A percentile compares a stretch with the other conserved stretches of the same genome.
Conservation (phyloP, 1,140 invertebrate genomes). For the Bombus balteatus region DNA sequence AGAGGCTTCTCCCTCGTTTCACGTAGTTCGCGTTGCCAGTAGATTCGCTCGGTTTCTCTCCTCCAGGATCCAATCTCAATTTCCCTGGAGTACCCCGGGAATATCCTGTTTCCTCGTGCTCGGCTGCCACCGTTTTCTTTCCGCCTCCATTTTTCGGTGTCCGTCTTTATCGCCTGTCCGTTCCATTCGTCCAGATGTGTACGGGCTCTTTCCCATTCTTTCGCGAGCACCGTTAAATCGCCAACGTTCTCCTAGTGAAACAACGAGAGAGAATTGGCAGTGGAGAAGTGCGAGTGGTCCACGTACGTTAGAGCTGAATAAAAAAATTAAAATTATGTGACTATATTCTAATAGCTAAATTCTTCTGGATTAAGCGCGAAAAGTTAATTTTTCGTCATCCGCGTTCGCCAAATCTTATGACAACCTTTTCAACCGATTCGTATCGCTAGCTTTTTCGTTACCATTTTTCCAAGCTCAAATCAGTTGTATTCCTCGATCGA, state of each 20-base stretch:
- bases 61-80: constrained; percentile 70
- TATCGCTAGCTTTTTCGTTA: no score
- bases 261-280: background rate
- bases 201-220: background rate
- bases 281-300: no score
- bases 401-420: no score
- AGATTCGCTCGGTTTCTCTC: constrained; percentile 43
- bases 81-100: constrained; percentile 58
- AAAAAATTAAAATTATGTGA: no score
- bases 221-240: background rate
- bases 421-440: no score
- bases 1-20: background rate
- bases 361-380: no score
- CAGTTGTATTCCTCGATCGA: no score
- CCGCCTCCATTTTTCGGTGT: constrained; percentile 28
- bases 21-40: background rate
- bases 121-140: constrained; percentile 1
- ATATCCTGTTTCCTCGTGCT: background rate
- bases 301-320: no score
- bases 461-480: no score
- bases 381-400: no score
- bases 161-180: constrained; percentile 40
- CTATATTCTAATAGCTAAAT: no score
- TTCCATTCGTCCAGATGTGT: constrained; percentile 1
- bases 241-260: background rate